These are phyloP conservation scores for Anabas testudineus DNA, from an alignment of 2,797 vertebrate species.

Conservation along the genomic window DNA sequence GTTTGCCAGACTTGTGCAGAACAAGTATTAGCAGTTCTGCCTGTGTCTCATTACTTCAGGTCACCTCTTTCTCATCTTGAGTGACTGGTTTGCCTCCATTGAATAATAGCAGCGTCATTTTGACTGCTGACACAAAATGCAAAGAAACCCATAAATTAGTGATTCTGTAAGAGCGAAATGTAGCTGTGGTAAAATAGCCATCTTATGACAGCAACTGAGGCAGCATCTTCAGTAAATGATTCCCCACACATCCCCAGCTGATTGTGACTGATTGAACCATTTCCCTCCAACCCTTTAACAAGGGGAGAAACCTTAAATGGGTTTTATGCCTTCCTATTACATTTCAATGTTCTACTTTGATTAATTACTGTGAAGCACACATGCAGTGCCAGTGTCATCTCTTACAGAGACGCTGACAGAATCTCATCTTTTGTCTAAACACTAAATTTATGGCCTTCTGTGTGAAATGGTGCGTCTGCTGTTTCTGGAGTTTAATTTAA, in stretches of 20 bases:
- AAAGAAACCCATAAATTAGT: background rate
- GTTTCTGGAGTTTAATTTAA: background rate
- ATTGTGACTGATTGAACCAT: conserved; percentile 40
- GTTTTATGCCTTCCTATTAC: conserved; percentile 24
- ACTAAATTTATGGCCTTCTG: conserved; percentile 1
- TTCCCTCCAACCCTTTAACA: conserved; percentile 22
- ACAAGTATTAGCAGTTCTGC: background rate
- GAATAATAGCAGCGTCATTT: background rate
- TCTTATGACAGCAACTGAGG: background rate
- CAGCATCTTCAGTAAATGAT: conserved; percentile 15
- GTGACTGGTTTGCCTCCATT: background rate
- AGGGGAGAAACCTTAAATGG: conserved; percentile 19
- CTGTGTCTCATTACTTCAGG: background rate
- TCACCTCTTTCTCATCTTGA: background rate
- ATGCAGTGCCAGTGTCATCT: conserved; percentile 38
- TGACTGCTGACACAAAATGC: background rate
- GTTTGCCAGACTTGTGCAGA: background rate
- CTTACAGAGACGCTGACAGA: conserved; percentile 28
- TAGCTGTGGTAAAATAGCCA: background rate
- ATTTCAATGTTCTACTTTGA: conserved; percentile 38
- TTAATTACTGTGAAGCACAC: conserved; percentile 52
- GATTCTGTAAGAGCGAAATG: too few species aligned
- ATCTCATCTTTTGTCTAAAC: conserved; percentile 23
- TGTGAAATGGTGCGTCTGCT: background rate
- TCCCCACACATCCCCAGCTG: conserved; percentile 32